Base-by-base conservation (phyloP, 2,797 vertebrate species). In the Liparis tanakae region DNA sequence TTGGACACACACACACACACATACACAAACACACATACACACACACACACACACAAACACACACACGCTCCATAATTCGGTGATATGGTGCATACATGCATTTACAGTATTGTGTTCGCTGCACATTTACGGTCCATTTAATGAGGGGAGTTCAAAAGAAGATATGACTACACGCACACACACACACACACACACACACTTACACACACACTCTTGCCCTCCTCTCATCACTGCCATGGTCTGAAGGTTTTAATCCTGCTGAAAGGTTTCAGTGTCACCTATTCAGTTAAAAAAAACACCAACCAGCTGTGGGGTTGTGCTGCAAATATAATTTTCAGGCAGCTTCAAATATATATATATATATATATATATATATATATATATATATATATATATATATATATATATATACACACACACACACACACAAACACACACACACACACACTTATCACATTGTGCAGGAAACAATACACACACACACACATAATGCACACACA, bases 191-290 rank as follows among this genome's bases (percentile, higher is more conserved):
- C 55, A 75, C 43, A 74, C 48, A 65, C 37, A 67, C 14, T 2
- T 53, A 75, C 43, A 74, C 48, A 65, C 37, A 67, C 14, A 2
- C 1, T 14, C 50, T 48, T 61, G 44, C 57, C 67, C 50, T 72
- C 20, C 41, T 79, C 46, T 77, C 75, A 82, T 89, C 74, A 64
- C 74, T 51, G 58, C 70, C 63, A 55, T 48, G 65, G 57, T 82
- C 59, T 67, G 48, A 80, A 80, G 76, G 80, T 69, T 88, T 91
- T 91, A 90, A 90, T 92, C 85, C 81, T 9, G 48, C 58, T 85
- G 80, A 91, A 89, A 92, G 82, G 78, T 84, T 92, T 88, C 79
- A 70, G 70, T 82, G 78, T 88, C 88, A 85, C 85, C 84, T 87
- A 85, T 73, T 76, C 75, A 74, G 72, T 85, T 84, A 69, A 86